A percentile compares a stretch with the other conserved stretches of the same genome.
These are phyloP conservation scores for Ceratosolen solmsi DNA, from an alignment of 1,140 invertebrate species.

Conservation along the genomic window DNA sequence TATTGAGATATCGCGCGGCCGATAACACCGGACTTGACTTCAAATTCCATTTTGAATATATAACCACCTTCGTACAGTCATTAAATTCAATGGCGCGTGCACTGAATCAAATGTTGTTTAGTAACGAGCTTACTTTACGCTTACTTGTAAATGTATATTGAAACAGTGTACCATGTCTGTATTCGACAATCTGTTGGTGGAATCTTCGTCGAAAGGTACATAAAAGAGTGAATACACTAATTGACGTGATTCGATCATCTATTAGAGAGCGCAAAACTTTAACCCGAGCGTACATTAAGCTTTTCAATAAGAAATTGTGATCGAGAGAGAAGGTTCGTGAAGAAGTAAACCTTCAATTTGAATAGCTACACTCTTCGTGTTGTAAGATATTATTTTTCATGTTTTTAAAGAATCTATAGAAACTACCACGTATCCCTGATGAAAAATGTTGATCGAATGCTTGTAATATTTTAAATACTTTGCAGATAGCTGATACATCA, in stretches of 20 bases:
- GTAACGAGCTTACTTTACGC: slow-evolving; percentile 32
- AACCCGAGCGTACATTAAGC: neutral
- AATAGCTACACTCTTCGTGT: neutral
- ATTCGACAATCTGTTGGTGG: neutral
- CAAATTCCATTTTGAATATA: slow-evolving; percentile 33
- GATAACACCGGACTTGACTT: slow-evolving; percentile 47
- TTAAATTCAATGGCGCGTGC: slow-evolving; percentile 60
- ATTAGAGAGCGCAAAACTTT: neutral
- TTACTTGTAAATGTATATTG: neutral
- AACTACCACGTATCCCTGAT: neutral
- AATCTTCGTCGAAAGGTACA: slow-evolving; percentile 22
- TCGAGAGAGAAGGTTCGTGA: neutral
- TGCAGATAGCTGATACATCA: too few species aligned
- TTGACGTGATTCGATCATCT: slow-evolving; percentile 5
- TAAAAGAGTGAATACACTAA: slow-evolving; percentile 13
- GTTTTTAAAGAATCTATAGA: neutral
- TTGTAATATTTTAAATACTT: too few species aligned
- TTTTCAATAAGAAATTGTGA: neutral
- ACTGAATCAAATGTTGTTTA: slow-evolving; percentile 43
- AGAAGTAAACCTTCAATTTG: neutral
- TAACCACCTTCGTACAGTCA: slow-evolving; percentile 56
- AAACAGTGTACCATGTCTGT: neutral
- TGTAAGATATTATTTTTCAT: neutral
- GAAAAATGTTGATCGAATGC: too few species aligned
- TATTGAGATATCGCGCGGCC: slow-evolving; percentile 57